Evolutionary conservation across 2,113 vertebrate species (phyloP).

Genomic region (Scytalopus superciliaris): DNA sequence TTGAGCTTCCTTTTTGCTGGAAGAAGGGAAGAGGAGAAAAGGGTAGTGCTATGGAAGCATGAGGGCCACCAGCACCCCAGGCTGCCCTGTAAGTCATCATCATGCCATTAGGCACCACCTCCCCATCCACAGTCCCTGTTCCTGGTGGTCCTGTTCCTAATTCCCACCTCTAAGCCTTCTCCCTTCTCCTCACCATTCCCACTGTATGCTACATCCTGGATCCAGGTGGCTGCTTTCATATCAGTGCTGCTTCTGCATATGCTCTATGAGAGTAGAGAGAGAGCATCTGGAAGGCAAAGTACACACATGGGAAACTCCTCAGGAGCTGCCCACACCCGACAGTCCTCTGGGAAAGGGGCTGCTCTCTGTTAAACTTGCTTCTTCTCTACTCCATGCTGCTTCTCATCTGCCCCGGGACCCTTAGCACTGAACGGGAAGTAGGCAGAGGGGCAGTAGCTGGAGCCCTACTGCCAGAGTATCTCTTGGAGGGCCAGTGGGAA

Average conservation of each 20-base stretch:
- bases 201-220: conserved; percentile 38
- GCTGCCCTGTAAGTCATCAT: neutral
- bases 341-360: neutral
- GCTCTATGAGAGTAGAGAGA: conserved; percentile 32
- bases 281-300: conserved; percentile 46
- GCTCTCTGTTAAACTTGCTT: neutral
- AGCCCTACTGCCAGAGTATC: neutral
- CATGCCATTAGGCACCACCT: neutral
- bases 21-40: neutral
- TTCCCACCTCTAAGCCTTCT: conserved; percentile 19
- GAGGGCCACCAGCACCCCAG: neutral
- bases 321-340: neutral
- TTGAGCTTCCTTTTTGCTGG: conserved; percentile 64
- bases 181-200: conserved; percentile 58
- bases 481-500: neutral
- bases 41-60: neutral
- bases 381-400: neutral
- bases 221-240: conserved; percentile 43
- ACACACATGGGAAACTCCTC: neutral
- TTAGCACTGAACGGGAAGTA: neutral
- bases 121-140: neutral
- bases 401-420: neutral
- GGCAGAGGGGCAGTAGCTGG: neutral
- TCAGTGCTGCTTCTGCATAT: conserved; percentile 29
- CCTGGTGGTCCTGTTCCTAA: conserved; percentile 20